phyloP scores from a whole-genome alignment of 2,113 vertebrate genomes.

The Antechinus flavipes region DNA sequence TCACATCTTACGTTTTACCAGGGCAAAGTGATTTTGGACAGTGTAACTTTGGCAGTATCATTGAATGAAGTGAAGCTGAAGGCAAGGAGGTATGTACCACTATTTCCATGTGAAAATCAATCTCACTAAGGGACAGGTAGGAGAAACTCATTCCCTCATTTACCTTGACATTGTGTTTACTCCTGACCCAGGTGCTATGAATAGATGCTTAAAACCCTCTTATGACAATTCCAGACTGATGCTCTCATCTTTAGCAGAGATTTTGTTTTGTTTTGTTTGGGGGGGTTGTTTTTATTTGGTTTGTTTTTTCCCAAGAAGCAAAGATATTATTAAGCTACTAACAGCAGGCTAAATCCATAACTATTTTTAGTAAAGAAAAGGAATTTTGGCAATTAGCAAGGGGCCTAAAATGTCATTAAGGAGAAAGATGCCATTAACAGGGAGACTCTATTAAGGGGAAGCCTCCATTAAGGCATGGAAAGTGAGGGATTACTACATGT shows the following conservation, averaged over 20 bases:
- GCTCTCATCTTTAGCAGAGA: neutral
- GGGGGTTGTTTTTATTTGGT: too few relatives aligned
- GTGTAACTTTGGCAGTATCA: neutral
- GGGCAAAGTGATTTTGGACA: neutral
- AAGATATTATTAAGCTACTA: too few relatives aligned
- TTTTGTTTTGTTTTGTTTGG: neutral
- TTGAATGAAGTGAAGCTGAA: neutral
- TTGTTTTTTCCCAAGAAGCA: too few relatives aligned
- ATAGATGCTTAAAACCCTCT: neutral
- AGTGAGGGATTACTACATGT: too few relatives aligned
- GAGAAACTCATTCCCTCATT: neutral
- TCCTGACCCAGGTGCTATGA: neutral
- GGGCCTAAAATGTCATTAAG: too few relatives aligned
- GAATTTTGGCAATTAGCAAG: too few relatives aligned
- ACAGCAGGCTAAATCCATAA: too few relatives aligned
- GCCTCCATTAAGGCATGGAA: too few relatives aligned
- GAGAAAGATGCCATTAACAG: too few relatives aligned
- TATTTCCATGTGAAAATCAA: neutral
- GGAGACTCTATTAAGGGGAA: too few relatives aligned
- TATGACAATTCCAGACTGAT: neutral
- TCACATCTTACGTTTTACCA: neutral
- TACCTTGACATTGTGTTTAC: neutral
- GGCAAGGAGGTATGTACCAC: neutral
- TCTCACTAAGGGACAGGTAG: neutral
- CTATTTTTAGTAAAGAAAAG: too few relatives aligned